A percentile compares a stretch with the other conserved stretches of the same genome.
phyloP scores from a whole-genome alignment of 2,113 vertebrate species.

The Daphoenositta chrysoptera region DNA sequence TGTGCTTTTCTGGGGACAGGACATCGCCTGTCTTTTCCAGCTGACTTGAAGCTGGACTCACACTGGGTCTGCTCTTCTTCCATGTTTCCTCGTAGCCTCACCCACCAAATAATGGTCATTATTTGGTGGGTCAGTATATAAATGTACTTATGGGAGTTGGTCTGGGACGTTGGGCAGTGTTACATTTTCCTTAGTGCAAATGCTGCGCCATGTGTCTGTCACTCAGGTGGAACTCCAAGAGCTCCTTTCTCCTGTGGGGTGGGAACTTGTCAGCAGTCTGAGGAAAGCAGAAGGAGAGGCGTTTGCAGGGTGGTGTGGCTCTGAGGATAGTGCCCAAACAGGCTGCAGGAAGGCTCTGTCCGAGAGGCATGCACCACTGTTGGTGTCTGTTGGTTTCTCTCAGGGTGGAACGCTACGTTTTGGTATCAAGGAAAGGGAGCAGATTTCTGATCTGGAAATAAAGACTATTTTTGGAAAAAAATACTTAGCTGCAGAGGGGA shows the following conservation, averaged over 20 bases:
- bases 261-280: neutral
- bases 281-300: neutral
- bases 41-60: neutral
- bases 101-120: neutral
- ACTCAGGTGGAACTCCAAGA: neutral
- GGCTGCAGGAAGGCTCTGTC: neutral
- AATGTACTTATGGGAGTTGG: neutral
- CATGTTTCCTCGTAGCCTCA: neutral
- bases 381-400: neutral
- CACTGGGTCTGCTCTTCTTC: neutral
- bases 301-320: neutral
- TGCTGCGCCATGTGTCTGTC: rapidly evolving
- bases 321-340: neutral
- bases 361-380: rapidly evolving
- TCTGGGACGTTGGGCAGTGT: neutral
- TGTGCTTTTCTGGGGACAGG: neutral
- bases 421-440: neutral
- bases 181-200: neutral
- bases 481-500: neutral
- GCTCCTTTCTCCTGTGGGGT: neutral
- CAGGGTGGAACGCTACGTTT: neutral
- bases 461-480: neutral
- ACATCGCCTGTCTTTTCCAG: neutral
- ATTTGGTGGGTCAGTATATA: neutral
- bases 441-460: neutral